Percentiles rank a stretch among this genome's conserved stretches.
These are phyloP conservation scores for Bubo blakistoni DNA, from an alignment of 2,113 vertebrate species.

Conservation along the genomic window DNA sequence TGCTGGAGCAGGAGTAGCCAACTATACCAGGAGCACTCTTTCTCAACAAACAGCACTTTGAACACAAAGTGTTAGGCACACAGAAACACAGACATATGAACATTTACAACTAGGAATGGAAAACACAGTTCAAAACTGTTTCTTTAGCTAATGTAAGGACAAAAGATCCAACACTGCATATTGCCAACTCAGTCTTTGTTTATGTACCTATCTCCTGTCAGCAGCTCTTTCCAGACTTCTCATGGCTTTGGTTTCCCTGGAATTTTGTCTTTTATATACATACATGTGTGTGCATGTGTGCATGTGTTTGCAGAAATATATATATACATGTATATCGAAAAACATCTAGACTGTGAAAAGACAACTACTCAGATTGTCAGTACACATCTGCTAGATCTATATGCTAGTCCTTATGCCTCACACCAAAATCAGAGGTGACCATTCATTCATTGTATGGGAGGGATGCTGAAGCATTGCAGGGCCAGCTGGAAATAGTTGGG, in stretches of 20 bases:
- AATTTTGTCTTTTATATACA: not conserved
- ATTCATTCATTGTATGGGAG: not conserved
- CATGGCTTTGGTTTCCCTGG: not conserved
- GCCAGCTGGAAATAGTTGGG: not conserved
- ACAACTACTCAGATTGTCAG: not conserved
- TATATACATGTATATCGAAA: not conserved
- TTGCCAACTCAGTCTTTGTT: not conserved
- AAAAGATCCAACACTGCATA: not conserved
- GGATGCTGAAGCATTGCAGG: not conserved
- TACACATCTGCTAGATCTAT: not conserved
- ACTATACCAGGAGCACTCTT: rapidly evolving
- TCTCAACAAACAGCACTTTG: not conserved
- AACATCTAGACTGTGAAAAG: not conserved
- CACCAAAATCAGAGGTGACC: not conserved
- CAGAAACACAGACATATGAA: not conserved
- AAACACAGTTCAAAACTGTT: not conserved
- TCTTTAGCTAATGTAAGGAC: not conserved
- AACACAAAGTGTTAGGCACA: not conserved
- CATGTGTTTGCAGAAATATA: not conserved
- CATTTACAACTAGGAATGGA: not conserved
- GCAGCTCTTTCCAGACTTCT: not conserved
- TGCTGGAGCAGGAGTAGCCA: not conserved
- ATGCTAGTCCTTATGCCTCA: not conserved
- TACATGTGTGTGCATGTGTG: rapidly evolving
- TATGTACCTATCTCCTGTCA: not conserved